Evolutionary conservation across 2,797 vertebrate species (phyloP), one percentile per base, ranked within the genome.

Genomic region (Hyperoplus immaculatus): DNA sequence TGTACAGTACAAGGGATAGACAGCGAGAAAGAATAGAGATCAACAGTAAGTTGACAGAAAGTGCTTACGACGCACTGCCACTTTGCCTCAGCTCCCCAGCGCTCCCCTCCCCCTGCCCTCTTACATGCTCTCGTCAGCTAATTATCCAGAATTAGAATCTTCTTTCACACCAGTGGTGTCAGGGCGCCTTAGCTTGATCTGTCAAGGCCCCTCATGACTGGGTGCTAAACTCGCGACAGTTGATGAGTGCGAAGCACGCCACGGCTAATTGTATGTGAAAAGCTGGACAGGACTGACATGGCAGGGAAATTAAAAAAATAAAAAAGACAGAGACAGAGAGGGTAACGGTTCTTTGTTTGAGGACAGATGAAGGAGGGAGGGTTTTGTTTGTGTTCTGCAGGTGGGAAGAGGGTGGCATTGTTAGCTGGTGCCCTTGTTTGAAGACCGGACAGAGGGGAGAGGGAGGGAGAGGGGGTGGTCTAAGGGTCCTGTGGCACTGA

Each of bases 261-360:
- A 93, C 93, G 92, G 95, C 95, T 97, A 96, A 97, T 97, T 96
- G 94, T 90, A 96, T 95, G 96, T 97, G 97, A 98, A 97, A 97
- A 96, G 97, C 96, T 96, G 96, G 96, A 97, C 96, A 96, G 96
- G 87, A 92, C 90, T 93, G 94, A 95, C 92, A 86, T 83, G 80
- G 80, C 75, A 72, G 73, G 71, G 50, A 49, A 56, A 45, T 43
- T 80, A 68, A 73, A 29, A 29, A 29, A 29, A 3, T 70, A 62
- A 70, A 59, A 63, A 69, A 57, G 50, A 49, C 18, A 39, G 42
- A 56, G 12, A n/a, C 10, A n/a, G 64, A 39, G 53, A 45, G 49
- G 49, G 29, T 57, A 43, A 16, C 72, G 46, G 71, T 36, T 83
- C 83, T 90, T 90, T 90, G 88, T 91, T 78, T 85, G 45, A 80